phyloP scores from a whole-genome alignment of 2,888 invertebrate genomes.

The Tuberolachnus salignus region DNA sequence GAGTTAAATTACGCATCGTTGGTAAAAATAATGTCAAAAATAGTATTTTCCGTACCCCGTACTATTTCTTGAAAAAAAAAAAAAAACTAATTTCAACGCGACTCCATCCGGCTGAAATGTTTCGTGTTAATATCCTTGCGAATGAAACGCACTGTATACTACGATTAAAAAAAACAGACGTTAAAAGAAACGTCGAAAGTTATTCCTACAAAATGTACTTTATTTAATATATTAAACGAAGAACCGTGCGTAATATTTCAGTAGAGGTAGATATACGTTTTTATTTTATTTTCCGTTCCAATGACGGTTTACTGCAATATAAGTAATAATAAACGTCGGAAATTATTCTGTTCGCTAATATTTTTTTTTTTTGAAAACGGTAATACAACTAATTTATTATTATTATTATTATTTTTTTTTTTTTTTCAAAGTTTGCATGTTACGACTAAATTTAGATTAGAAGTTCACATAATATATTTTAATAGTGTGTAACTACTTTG shows the following conservation, averaged over 20 bases:
- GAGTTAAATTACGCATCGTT: no score
- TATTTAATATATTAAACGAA: background rate
- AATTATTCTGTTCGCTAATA: background rate
- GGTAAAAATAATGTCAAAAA: no score
- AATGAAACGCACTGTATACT: background rate
- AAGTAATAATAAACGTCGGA: background rate
- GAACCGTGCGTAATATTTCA: background rate
- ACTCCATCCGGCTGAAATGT: no score
- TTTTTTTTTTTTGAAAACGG: conserved; percentile 8
- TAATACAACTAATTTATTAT: conserved; percentile 20
- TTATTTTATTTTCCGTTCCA: background rate
- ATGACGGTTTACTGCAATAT: background rate
- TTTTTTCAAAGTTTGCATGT: conserved; percentile 38
- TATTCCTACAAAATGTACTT: background rate
- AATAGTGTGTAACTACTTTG: conserved; percentile 6
- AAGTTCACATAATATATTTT: conserved; percentile 16
- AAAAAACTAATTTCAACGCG: no score
- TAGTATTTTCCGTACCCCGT: no score
- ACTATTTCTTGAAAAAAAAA: no score
- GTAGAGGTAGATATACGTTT: background rate
- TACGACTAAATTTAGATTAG: conserved; percentile 39
- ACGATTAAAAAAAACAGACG: background rate
- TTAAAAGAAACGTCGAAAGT: background rate
- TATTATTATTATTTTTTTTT: no score
- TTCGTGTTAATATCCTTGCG: no score